These are phyloP conservation scores for Andricus grossulariae DNA, from an alignment of 1,140 invertebrate species.

Conservation along the genomic window DNA sequence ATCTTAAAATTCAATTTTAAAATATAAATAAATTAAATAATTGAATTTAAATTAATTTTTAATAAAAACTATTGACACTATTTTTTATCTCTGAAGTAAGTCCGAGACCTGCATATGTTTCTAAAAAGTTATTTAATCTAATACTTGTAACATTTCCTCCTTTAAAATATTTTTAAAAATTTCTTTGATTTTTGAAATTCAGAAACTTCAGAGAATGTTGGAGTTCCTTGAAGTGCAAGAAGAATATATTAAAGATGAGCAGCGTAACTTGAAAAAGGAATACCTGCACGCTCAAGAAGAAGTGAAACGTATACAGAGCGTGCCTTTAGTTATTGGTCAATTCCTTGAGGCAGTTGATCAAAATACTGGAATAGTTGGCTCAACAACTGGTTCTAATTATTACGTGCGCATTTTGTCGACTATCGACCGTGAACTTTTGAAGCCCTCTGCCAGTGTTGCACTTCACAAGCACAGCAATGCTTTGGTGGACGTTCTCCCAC, in stretches of 20 bases:
- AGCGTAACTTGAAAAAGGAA: constrained; percentile 97
- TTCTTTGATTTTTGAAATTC: constrained; percentile 23
- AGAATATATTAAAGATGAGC: constrained; percentile 99
- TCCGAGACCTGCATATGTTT: too few species aligned
- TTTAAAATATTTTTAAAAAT: too few species aligned
- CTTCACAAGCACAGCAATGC: constrained; percentile 99
- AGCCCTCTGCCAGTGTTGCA: constrained; percentile 96
- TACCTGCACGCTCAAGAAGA: constrained; percentile 98
- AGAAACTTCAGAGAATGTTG: constrained; percentile 97
- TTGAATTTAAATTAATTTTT: too few species aligned
- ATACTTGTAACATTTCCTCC: too few species aligned
- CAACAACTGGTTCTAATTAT: constrained; percentile 94
- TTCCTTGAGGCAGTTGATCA: constrained; percentile 99
- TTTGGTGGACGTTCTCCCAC: constrained; percentile 96
- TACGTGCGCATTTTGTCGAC: constrained; percentile 98
- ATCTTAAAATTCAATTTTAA: too few species aligned
- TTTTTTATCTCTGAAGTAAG: too few species aligned
- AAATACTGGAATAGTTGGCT: constrained; percentile 94
- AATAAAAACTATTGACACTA: too few species aligned
- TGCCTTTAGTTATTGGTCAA: constrained; percentile 97
- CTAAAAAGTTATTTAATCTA: too few species aligned
- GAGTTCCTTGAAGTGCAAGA: constrained; percentile 98
- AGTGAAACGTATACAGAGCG: constrained; percentile 98
- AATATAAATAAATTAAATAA: too few species aligned
- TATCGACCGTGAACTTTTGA: constrained; percentile 96